Base-by-base conservation (phyloP, 2,797 vertebrate genomes). In the Liparis tanakae region DNA sequence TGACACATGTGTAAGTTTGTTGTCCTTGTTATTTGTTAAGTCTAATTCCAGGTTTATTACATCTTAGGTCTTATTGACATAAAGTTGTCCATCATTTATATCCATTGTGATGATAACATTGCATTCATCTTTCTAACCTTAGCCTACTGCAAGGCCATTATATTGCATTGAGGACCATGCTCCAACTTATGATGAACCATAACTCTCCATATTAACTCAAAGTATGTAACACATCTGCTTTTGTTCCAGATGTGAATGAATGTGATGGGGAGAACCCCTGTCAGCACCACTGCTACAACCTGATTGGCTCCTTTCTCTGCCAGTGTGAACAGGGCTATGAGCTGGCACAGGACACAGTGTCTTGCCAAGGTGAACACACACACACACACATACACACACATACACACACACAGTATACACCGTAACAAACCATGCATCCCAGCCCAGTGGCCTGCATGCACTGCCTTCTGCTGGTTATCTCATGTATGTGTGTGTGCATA, bases 251-350 rank as follows among this genome's bases (percentile, higher is more conserved):
- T 90, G 93, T 98, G 81, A 96, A 99, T 0, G 98, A 99, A 87
- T 99, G 98, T 55, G 96, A 96, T 56, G 92, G 92, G 79, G 94
- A 94, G 87, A 97, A 94, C 83, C 96, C 97, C 0, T 99, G 98
- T 88, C 95, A 97, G 74, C 97, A 99, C 69, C 96, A 96, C 79
- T 99, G 98, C 91, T 97, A 96, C 92, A 99, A 99, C 79, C 94
- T 99, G 76, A 94, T 98, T 22, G 97, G 98, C 63, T 98, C 98
- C 34, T 99, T 96, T 93, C 93, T 99, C 82, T 99, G 98, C 84
- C 97, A 98, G 80, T 99, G 98, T 76, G 95, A 97, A 25, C 96
- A 96, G 81, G 98, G 98, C 62, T 99, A 96, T 50, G 97, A 99
- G 81, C 88, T 98, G 71, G 96, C 96, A 67, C 92, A 93, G 10